Conservation (phyloP, 2,888 invertebrate genomes). For the Aleiodes alternator region DNA sequence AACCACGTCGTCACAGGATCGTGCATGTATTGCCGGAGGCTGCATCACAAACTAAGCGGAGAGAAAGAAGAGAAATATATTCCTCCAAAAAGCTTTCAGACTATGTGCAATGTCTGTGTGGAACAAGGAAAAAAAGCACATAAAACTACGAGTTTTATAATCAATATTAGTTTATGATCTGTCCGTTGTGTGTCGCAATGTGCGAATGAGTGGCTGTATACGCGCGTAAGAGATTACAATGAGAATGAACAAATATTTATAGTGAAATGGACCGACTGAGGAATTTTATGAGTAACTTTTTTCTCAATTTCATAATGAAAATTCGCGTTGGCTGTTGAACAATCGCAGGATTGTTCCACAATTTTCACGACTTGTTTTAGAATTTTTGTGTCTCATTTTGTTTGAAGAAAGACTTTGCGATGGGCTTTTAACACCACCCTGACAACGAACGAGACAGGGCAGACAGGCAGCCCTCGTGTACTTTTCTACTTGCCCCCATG, state of each 20-base stretch:
- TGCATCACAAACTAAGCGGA: slow-evolving; percentile 18
- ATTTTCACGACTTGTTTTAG: slow-evolving; percentile 10
- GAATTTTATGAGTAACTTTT: not conserved
- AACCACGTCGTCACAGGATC: slow-evolving; percentile 40
- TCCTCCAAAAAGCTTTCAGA: slow-evolving; percentile 4
- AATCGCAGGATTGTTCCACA: slow-evolving; percentile 1
- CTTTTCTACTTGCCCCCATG: slow-evolving; percentile 8
- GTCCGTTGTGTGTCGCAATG: slow-evolving; percentile 66
- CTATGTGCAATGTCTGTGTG: not conserved
- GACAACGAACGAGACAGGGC: slow-evolving; percentile 35
- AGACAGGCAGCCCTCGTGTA: slow-evolving; percentile 45
- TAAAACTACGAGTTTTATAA: slow-evolving; percentile 62
- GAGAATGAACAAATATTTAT: slow-evolving; percentile 29
- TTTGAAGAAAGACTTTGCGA: slow-evolving; percentile 3
- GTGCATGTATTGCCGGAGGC: slow-evolving; percentile 47
- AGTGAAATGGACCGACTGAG: not conserved
- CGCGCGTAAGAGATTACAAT: slow-evolving; percentile 44
- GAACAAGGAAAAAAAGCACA: slow-evolving; percentile 20
- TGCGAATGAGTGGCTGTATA: slow-evolving; percentile 56
- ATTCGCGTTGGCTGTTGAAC: not conserved
- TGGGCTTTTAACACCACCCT: slow-evolving; percentile 36
- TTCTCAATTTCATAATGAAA: not conserved
- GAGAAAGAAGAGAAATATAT: slow-evolving; percentile 17
- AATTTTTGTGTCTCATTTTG: not conserved
- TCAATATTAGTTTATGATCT: slow-evolving; percentile 69